phyloP scores from a whole-genome alignment of 2,888 invertebrate genomes.

The Hemistola chrysoprasaria region DNA sequence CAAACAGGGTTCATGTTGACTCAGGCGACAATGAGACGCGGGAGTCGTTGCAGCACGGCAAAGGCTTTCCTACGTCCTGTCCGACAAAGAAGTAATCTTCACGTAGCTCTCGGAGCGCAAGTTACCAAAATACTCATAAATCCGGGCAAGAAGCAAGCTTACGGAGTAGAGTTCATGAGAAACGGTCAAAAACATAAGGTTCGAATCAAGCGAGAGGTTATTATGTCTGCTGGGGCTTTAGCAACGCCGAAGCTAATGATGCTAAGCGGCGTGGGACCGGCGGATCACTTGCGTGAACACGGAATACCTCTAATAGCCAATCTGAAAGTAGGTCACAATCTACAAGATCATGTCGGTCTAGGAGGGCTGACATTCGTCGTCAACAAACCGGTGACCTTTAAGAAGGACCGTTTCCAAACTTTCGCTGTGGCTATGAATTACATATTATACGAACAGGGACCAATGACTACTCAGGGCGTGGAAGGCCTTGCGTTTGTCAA shows the following conservation, averaged over 20 bases:
- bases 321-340: slow-evolving; percentile 90
- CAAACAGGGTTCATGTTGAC: slow-evolving; percentile 94
- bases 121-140: slow-evolving; percentile 88
- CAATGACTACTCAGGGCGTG: slow-evolving; percentile 92
- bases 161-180: slow-evolving; percentile 88
- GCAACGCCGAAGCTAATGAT: slow-evolving; percentile 94
- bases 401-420: slow-evolving; percentile 89
- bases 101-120: slow-evolving; percentile 90
- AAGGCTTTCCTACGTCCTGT: slow-evolving; percentile 94
- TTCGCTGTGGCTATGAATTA: slow-evolving; percentile 91
- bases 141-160: slow-evolving; percentile 85
- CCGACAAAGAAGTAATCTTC: slow-evolving; percentile 88
- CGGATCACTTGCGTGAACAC: slow-evolving; percentile 87
- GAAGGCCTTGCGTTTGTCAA: slow-evolving; percentile 95
- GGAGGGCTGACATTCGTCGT: slow-evolving; percentile 92
- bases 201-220: slow-evolving; percentile 89
- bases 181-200: slow-evolving; percentile 85
- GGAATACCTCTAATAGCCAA: slow-evolving; percentile 89
- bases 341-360: slow-evolving; percentile 94
- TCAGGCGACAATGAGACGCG: slow-evolving; percentile 92
- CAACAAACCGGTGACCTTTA: slow-evolving; percentile 90
- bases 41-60: slow-evolving; percentile 92
- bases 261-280: slow-evolving; percentile 94
- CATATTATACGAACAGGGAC: slow-evolving; percentile 90
- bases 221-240: slow-evolving; percentile 93